phyloP scores from a whole-genome alignment of 2,113 vertebrate genomes.

The Rattus norvegicus region GRCr8 NC_086021.1:140855501-140856000 shows the following conservation, averaged over 20 bases:
- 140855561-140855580: background rate
- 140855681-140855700: too few species aligned
- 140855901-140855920: background rate
- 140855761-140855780: background rate
- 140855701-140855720: too few species aligned
- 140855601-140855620: background rate
- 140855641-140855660: background rate
- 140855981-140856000: background rate
- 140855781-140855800: background rate
- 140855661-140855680: too few species aligned
- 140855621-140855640: background rate
- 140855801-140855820: background rate
- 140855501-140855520: background rate
- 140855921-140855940: background rate
- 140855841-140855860: background rate
- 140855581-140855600: background rate
- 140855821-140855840: background rate
- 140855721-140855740: background rate
- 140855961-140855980: background rate
- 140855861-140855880: background rate
- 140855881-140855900: background rate
- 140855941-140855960: background rate
- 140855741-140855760: background rate
- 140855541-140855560: background rate
- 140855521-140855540: background rate